Percentiles rank a stretch among this genome's conserved stretches.
These are phyloP conservation scores for Taenaris catops DNA, from an alignment of 2,888 invertebrate species.

Conservation along the genomic window DNA sequence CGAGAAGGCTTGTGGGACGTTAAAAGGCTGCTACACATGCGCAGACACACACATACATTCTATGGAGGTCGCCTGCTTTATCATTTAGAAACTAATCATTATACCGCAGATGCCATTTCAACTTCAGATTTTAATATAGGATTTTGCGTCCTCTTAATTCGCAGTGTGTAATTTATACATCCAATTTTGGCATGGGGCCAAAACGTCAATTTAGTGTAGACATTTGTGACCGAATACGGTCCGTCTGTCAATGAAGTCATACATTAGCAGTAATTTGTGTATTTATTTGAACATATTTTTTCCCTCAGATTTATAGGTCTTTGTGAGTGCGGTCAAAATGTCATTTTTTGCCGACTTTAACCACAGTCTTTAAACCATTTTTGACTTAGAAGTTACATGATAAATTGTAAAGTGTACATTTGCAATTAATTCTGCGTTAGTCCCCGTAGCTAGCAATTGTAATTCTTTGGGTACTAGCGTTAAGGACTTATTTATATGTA, in stretches of 20 bases:
- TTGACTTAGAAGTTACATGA: too few species aligned
- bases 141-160: conserved; percentile 45
- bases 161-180: conserved; percentile 52
- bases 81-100: conserved; percentile 74
- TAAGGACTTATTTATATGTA: too few species aligned
- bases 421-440: too few species aligned
- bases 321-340: conserved; percentile 4
- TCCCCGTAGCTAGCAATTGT: too few species aligned
- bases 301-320: background rate
- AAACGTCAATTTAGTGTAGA: conserved; percentile 16
- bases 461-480: too few species aligned
- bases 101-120: conserved; percentile 72
- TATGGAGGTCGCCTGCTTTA: conserved; percentile 67
- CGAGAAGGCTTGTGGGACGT: too few species aligned
- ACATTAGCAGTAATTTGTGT: conserved; percentile 16
- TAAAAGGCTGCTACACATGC: too few species aligned
- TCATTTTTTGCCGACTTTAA: conserved; percentile 4
- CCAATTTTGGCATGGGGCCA: conserved; percentile 37
- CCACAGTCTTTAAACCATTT: too few species aligned
- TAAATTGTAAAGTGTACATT: too few species aligned
- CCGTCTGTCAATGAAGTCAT: conserved; percentile 15
- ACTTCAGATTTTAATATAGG: conserved; percentile 65
- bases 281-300: conserved; percentile 6
- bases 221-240: conserved; percentile 20
- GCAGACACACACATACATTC: too few species aligned